Base-by-base conservation (phyloP, 2,113 vertebrate species). In the Aspiorhynchus laticeps region DNA sequence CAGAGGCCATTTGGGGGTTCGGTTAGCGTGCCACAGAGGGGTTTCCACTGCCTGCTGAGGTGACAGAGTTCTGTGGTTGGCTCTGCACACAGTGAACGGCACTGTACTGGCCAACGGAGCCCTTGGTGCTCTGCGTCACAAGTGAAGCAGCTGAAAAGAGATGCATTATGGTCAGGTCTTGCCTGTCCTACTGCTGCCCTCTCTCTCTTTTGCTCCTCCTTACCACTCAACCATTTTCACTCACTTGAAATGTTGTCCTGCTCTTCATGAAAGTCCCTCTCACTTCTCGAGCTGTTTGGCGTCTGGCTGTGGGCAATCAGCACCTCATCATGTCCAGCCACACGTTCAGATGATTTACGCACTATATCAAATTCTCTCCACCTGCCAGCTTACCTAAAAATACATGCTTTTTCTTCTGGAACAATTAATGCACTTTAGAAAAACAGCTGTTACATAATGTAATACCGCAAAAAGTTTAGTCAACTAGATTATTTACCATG, bases 31-130 rank as follows among this genome's bases (percentile, higher is more conserved):
- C 56, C 24, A 69, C 81, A 69, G 88, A 90, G 84, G 85, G 92
- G 91, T 91, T 93, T 93, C 90, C 90, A 89, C 10, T 7, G 89
- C 75, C 78, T 78, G 33, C 36, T 87, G 87, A 91, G 91, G 93
- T 94, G 93, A 92, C 92, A 90, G 91, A 84, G 92, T 93, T 90
- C 91, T 93, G 91, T 89, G 91, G 90, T 90, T 92, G 93, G 91
- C 91, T 90, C 87, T 24, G 81, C 84, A 89, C 92, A 94, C 93
- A 94, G 81, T 85, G 93, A 91, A 88, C 87, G 69, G 86, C 92
- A 92, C 92, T 94, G 92, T 95, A 89, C 92, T 74, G 21, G 82
- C 80, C 87, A 53, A 89, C 77, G 0, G 84, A 91, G 91, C 83
- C 80, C 90, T 83, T 63, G 84, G 76, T 86, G 91, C 91, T 90